These are phyloP conservation scores for Cataglyphis altisquamis DNA, from an alignment of 2,888 invertebrate genomes.

Conservation along the genomic window DNA sequence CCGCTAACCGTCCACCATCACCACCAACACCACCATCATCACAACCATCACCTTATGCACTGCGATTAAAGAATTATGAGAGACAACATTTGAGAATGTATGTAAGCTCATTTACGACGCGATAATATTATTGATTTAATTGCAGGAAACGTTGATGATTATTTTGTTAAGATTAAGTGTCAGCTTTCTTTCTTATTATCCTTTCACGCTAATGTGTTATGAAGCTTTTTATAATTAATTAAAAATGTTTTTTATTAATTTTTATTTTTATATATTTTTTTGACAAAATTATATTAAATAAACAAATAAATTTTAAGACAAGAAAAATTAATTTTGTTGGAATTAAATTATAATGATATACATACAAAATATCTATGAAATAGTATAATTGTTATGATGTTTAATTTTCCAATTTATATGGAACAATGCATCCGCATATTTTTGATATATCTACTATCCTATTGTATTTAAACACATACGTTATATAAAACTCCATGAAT, in stretches of 20 bases:
- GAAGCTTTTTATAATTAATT: not conserved
- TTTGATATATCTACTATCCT: not conserved
- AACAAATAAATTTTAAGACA: not conserved
- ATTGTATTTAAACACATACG: not conserved
- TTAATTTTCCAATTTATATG: not conserved
- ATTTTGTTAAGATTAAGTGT: not conserved
- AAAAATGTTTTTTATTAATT: not conserved
- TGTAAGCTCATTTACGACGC: conserved; percentile 74
- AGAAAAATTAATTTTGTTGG: not conserved
- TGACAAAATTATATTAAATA: not conserved
- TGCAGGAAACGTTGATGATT: not conserved
- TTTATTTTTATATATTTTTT: not conserved
- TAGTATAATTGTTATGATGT: not conserved
- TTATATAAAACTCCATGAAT: conserved; percentile 12
- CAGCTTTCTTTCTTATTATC: not conserved
- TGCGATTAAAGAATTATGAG: conserved; percentile 82
- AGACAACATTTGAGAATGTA: conserved; percentile 78
- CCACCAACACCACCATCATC: conserved; percentile 86
- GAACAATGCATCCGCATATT: not conserved
- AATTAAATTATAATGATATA: conserved; percentile 9
- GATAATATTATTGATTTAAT: not conserved
- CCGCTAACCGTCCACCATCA: conserved; percentile 87
- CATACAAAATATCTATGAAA: not conserved
- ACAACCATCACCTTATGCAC: conserved; percentile 86
- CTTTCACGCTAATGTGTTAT: not conserved